Evolutionary conservation across 1,140 invertebrate species (phyloP).

Genomic region (Meteorus sp.): DNA sequence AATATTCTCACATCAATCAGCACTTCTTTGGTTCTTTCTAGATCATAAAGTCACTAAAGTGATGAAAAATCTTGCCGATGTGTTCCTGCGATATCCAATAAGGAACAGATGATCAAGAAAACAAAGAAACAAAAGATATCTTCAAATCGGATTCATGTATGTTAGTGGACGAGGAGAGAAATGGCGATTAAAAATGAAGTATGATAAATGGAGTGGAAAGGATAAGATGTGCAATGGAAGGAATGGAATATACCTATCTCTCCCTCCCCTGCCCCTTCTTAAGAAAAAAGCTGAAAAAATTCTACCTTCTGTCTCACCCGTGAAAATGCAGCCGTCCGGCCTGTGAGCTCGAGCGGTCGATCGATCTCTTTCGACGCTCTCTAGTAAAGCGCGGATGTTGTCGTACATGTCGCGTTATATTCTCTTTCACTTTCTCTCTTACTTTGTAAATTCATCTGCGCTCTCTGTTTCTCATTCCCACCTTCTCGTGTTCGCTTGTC

Average conservation of each 20-base stretch:
- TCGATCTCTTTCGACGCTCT: slow-evolving; percentile 53
- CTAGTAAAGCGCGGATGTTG: slow-evolving; percentile 27
- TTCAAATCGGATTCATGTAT: not conserved
- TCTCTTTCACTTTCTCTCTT: not conserved
- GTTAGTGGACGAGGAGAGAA: too few species aligned
- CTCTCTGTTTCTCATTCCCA: not conserved
- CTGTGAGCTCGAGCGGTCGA: slow-evolving; percentile 41
- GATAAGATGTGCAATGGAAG: not conserved
- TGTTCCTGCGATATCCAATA: too few species aligned
- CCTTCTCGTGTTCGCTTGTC: slow-evolving; percentile 1
- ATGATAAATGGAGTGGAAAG: too few species aligned
- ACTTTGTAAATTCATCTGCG: slow-evolving; percentile 7
- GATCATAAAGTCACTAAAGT: not conserved
- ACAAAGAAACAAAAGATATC: too few species aligned
- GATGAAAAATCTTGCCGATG: too few species aligned
- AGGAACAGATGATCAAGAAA: too few species aligned
- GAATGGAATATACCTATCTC: not conserved
- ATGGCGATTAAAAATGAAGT: too few species aligned
- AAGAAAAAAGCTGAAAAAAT: too few species aligned
- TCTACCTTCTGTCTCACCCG: not conserved
- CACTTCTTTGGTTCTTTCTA: too few species aligned
- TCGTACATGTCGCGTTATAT: slow-evolving; percentile 23
- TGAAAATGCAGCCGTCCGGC: slow-evolving; percentile 37
- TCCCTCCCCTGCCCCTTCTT: too few species aligned
- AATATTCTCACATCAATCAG: too few species aligned